A percentile compares a stretch with the other conserved stretches of the same genome.
phyloP scores from a whole-genome alignment of 53 echinoderm and acorn worm species.

The Mesocentrotus franciscanus region DNA sequence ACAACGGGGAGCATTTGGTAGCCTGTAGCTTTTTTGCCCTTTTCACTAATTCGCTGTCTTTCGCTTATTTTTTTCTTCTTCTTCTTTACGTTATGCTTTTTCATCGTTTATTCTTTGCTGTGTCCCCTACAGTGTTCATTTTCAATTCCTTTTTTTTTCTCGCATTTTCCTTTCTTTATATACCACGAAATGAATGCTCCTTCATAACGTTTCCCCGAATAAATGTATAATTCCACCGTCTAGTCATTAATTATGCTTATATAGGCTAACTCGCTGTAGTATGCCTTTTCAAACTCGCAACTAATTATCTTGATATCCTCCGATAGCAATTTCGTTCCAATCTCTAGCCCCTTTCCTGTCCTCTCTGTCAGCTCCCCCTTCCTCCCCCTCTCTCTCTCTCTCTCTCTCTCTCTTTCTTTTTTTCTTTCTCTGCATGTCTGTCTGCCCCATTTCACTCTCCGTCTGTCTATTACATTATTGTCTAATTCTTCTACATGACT shows the following conservation, averaged over 20 bases:
- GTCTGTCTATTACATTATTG: background rate
- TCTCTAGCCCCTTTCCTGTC: background rate
- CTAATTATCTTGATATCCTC: background rate
- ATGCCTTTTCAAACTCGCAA: background rate
- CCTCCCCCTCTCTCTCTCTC: constrained; percentile 20
- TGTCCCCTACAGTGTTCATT: constrained; percentile 20
- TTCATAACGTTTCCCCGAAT: background rate
- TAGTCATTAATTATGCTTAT: background rate
- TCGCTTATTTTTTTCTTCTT: background rate
- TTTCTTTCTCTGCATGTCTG: background rate
- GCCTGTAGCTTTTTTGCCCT: constrained; percentile 58
- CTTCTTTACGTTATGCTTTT: background rate
- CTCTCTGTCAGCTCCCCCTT: background rate
- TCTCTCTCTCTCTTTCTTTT: background rate
- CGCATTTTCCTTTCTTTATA: background rate
- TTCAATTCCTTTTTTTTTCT: background rate
- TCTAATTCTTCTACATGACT: background rate
- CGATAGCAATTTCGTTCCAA: too few species aligned
- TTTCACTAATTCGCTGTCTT: constrained; percentile 13
- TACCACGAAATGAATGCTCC: background rate
- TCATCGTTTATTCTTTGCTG: background rate
- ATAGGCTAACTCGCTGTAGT: background rate
- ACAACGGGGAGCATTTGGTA: constrained; percentile 31
- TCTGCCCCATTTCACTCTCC: background rate
- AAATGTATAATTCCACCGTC: background rate